A percentile compares a stretch with the other conserved stretches of the same genome.
Evolutionary conservation across 2,797 vertebrate genomes (phyloP).

Genomic region (Threskiornis aethiopicus): DNA sequence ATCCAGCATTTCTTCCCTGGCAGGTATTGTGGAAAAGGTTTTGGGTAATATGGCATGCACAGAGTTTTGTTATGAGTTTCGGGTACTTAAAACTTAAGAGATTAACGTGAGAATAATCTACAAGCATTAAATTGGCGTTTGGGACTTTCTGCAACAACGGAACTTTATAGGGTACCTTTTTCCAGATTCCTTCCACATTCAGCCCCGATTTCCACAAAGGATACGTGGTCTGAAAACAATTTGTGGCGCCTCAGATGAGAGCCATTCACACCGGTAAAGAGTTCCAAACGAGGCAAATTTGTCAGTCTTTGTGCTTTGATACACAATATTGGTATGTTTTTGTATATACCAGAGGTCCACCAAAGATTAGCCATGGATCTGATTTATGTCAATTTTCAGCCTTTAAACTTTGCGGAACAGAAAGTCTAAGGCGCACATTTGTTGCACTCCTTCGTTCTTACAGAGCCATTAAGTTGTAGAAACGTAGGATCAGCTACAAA

Average conservation of each 20-base stretch:
- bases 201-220: neutral
- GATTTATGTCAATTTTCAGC: neutral
- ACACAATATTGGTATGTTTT: neutral
- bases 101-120: neutral
- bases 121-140: neutral
- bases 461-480: neutral
- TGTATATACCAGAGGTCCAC: neutral
- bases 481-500: neutral
- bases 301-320: neutral
- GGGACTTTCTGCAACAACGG: neutral
- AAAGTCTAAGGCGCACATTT: neutral
- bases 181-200: neutral
- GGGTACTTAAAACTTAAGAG: neutral
- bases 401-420: neutral
- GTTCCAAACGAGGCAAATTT: neutral
- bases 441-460: neutral
- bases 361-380: neutral
- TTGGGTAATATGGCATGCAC: neutral
- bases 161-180: neutral
- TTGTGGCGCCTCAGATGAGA: neutral
- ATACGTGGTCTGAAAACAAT: neutral
- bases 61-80: neutral
- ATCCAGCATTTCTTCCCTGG: neutral
- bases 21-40: neutral
- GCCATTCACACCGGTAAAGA: neutral